Percentiles rank a stretch among this genome's conserved stretches.
These are phyloP conservation scores for Caradrina kadenii DNA, from an alignment of 2,888 invertebrate genomes.

Conservation along the genomic window DNA sequence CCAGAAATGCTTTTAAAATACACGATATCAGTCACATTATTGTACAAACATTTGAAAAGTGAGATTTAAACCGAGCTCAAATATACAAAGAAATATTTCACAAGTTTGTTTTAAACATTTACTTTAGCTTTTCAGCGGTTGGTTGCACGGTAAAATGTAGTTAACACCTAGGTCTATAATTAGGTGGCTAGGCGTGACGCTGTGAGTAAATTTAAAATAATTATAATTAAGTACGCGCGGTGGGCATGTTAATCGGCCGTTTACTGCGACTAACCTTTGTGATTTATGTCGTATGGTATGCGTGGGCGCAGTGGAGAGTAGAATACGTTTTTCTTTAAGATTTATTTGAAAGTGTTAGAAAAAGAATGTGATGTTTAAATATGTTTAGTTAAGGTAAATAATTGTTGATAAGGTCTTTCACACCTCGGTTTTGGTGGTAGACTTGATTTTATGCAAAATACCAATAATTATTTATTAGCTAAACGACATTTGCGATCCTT, in stretches of 20 bases:
- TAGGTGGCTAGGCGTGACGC: slow-evolving; percentile 65
- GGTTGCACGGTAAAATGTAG: slow-evolving; percentile 37
- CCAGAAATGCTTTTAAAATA: slow-evolving; percentile 23
- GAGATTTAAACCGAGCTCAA: slow-evolving; percentile 43
- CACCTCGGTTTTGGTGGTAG: background rate
- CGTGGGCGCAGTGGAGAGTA: slow-evolving; percentile 35
- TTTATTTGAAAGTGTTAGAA: slow-evolving; percentile 7
- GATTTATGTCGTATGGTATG: slow-evolving; percentile 49
- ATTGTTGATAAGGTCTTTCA: background rate
- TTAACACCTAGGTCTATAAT: slow-evolving; percentile 65
- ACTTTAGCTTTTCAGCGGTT: slow-evolving; percentile 24
- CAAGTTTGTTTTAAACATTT: slow-evolving; percentile 37
- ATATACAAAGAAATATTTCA: slow-evolving; percentile 47
- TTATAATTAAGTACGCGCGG: slow-evolving; percentile 56
- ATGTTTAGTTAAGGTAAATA: slow-evolving; percentile 1
- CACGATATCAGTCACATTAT: slow-evolving; percentile 34
- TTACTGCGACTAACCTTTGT: slow-evolving; percentile 55
- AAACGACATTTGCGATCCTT: background rate
- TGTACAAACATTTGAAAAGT: slow-evolving; percentile 38
- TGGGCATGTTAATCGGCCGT: slow-evolving; percentile 54
- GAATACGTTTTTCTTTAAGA: slow-evolving; percentile 22
- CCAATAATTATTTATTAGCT: too few species aligned
- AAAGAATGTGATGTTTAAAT: background rate
- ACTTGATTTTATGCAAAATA: background rate
- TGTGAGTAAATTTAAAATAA: slow-evolving; percentile 68